Percentiles rank a stretch among this genome's conserved stretches.
phyloP scores from a whole-genome alignment of 2,113 vertebrate species.

The Sciurus niger region DNA sequence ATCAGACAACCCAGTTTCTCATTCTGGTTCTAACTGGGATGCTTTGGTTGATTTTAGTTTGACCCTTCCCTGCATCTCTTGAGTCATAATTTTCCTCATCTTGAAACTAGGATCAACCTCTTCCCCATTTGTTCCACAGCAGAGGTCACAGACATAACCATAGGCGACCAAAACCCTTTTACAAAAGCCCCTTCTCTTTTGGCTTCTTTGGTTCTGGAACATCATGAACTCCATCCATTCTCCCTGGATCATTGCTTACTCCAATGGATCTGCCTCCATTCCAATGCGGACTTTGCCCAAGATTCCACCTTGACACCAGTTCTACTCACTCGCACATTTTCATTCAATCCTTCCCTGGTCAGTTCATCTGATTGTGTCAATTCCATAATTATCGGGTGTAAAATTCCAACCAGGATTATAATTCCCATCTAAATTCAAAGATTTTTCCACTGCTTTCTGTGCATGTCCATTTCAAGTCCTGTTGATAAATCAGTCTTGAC shows the following conservation, averaged over 20 bases:
- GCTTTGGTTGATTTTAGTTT: neutral
- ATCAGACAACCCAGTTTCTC: neutral
- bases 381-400: neutral
- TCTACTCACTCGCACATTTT: neutral
- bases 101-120: neutral
- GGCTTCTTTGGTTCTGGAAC: neutral
- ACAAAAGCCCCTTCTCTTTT: neutral
- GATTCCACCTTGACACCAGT: neutral
- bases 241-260: neutral
- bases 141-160: neutral
- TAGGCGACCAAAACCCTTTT: neutral
- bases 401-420: neutral
- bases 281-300: no score
- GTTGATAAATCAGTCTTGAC: neutral
- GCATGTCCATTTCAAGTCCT: neutral
- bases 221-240: neutral
- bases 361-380: neutral
- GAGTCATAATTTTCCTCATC: neutral
- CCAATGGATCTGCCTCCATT: neutral
- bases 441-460: neutral
- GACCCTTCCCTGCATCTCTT: neutral
- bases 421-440: neutral
- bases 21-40: neutral
- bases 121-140: neutral
- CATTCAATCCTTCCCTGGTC: neutral